These are phyloP conservation scores for Amblyopsis rosae DNA, from an alignment of 2,113 vertebrate genomes.

Conservation along the genomic window DNA sequence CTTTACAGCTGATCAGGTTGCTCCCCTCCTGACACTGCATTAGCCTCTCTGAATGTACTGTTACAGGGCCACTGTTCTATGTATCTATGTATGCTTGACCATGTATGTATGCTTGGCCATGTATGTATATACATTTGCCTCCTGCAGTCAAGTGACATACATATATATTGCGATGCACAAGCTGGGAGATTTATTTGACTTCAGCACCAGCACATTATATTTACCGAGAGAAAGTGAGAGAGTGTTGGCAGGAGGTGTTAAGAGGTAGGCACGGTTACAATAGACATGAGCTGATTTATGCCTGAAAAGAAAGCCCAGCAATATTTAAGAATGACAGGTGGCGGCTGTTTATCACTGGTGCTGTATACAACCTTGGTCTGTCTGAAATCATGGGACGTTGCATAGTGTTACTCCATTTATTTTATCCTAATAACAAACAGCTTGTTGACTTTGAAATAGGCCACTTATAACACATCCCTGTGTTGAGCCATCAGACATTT, in stretches of 20 bases:
- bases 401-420: slow-evolving; percentile 12
- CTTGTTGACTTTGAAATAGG: no score
- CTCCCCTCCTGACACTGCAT: slow-evolving; percentile 28
- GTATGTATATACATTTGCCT: slow-evolving; percentile 15
- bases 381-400: neutral
- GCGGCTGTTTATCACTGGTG: slow-evolving; percentile 22
- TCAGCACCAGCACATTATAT: slow-evolving; percentile 66
- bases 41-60: slow-evolving; percentile 31
- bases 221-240: slow-evolving; percentile 57
- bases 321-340: neutral
- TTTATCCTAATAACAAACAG: neutral
- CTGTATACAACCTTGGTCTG: neutral
- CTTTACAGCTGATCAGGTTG: slow-evolving; percentile 50
- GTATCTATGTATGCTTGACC: no score
- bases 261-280: slow-evolving; percentile 54
- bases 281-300: slow-evolving; percentile 33
- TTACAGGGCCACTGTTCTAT: no score
- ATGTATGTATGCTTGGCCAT: slow-evolving; percentile 1
- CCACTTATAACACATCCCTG: neutral
- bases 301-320: slow-evolving; percentile 32
- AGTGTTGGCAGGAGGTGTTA: slow-evolving; percentile 30
- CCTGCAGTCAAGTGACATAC: slow-evolving; percentile 35
- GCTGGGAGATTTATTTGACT: slow-evolving; percentile 53
- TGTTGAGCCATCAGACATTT: slow-evolving; percentile 6
- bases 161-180: slow-evolving; percentile 48